Percentiles rank a stretch among this genome's conserved stretches.
Conservation (phyloP, 2,797 vertebrate genomes). For the Hoplostethus atlanticus region DNA sequence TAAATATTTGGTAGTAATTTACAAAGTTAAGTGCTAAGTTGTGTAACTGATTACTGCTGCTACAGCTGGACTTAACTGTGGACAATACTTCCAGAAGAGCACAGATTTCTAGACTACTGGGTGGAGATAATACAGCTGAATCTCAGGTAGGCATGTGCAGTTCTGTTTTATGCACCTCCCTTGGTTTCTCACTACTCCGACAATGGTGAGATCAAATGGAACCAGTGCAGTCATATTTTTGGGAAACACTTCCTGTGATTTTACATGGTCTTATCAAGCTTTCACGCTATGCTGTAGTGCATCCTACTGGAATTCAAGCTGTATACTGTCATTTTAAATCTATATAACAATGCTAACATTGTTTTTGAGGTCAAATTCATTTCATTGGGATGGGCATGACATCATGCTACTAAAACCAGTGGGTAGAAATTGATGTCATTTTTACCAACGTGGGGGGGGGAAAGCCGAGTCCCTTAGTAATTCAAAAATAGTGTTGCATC, state of each 20-base stretch:
- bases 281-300: too few species aligned
- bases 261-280: too few species aligned
- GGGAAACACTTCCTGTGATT: too few species aligned
- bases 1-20: neutral
- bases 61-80: neutral
- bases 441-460: neutral
- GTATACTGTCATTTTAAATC: neutral
- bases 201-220: too few species aligned
- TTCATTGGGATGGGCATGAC: neutral
- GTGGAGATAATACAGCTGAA: neutral
- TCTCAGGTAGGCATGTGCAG: slow-evolving; percentile 4
- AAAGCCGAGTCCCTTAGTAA: neutral
- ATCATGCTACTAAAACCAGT: too few species aligned
- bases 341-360: neutral
- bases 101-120: slow-evolving; percentile 3
- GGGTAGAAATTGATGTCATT: too few species aligned
- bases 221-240: too few species aligned
- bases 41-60: neutral
- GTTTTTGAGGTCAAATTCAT: neutral
- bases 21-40: neutral
- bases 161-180: neutral
- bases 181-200: too few species aligned
- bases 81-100: neutral
- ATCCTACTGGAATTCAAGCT: neutral
- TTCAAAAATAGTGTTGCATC: neutral